phyloP scores from a whole-genome alignment of 2,888 invertebrate genomes.

The Pammene fasciana region DNA sequence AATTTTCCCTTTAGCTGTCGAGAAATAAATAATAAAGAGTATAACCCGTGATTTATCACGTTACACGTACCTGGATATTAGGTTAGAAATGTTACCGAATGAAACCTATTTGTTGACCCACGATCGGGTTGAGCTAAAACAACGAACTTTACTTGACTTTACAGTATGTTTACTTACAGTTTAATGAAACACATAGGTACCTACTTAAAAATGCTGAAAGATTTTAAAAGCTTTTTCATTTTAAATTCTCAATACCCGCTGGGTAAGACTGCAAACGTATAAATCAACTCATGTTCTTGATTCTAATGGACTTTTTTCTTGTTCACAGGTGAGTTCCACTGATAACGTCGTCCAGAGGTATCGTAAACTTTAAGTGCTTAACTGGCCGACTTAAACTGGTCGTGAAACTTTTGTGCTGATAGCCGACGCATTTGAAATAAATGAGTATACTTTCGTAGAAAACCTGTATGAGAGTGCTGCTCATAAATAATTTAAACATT shows the following conservation, averaged over 20 bases:
- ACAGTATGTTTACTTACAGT: not conserved
- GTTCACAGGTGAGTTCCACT: constrained; percentile 35
- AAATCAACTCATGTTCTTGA: not conserved
- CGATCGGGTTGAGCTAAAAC: not conserved
- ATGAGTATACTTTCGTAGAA: not conserved
- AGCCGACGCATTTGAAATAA: not conserved
- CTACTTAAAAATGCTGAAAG: not conserved
- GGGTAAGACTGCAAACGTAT: not conserved
- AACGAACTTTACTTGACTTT: not conserved
- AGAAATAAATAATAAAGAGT: too few relatives aligned
- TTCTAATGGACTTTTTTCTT: constrained; percentile 27
- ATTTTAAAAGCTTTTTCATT: not conserved
- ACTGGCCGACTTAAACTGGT: constrained; percentile 11
- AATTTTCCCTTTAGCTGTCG: too few relatives aligned
- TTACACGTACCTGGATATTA: too few relatives aligned
- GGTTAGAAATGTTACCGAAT: too few relatives aligned
- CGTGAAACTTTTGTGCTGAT: constrained; percentile 22
- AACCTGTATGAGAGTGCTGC: not conserved
- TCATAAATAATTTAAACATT: not conserved
- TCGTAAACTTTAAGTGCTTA: constrained; percentile 22
- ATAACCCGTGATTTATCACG: too few relatives aligned
- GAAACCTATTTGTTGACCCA: not conserved
- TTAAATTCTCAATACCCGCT: not conserved
- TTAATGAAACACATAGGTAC: not conserved
- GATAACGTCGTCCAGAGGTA: constrained; percentile 17